Percentiles rank a stretch among this genome's conserved stretches.
phyloP scores from a whole-genome alignment of 1,140 invertebrate genomes.

The Chionoecetes opilio region DNA sequence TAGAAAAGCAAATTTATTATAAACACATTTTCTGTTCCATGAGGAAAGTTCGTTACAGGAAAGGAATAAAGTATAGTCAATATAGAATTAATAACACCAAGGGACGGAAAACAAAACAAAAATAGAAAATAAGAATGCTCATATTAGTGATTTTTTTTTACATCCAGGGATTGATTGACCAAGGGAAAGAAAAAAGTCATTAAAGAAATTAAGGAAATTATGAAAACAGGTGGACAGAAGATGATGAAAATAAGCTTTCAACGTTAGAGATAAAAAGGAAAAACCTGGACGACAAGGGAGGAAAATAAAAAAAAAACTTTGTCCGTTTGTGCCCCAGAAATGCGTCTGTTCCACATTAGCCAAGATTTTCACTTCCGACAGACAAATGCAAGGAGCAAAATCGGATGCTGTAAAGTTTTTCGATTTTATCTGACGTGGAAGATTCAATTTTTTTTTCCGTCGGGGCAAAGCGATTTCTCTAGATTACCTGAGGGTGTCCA shows the following conservation, averaged over 20 bases:
- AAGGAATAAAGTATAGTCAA: too few relatives aligned
- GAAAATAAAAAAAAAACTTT: not conserved
- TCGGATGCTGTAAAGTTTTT: slow-evolving; percentile 10
- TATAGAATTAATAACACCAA: too few relatives aligned
- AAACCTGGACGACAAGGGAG: not conserved
- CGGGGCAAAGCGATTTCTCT: not conserved
- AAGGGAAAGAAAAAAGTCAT: too few relatives aligned
- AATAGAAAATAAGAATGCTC: too few relatives aligned
- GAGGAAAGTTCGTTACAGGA: too few relatives aligned
- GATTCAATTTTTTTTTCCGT: not conserved
- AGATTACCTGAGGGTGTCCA: not conserved
- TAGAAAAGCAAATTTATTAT: too few relatives aligned
- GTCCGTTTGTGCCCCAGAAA: not conserved
- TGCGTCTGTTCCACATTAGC: not conserved
- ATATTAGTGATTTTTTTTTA: too few relatives aligned
- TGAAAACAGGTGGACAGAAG: not conserved
- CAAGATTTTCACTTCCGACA: slow-evolving; percentile 17
- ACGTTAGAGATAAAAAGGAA: too few relatives aligned
- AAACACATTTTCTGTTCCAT: too few relatives aligned
- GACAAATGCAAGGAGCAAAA: not conserved
- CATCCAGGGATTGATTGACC: too few relatives aligned
- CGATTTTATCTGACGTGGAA: slow-evolving; percentile 6
- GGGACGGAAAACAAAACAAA: too few relatives aligned
- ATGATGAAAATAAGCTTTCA: not conserved
- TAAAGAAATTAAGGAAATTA: not conserved